These are phyloP conservation scores for Smittia sp. DNA, from an alignment of 2,888 invertebrate genomes.

Conservation along the genomic window DNA sequence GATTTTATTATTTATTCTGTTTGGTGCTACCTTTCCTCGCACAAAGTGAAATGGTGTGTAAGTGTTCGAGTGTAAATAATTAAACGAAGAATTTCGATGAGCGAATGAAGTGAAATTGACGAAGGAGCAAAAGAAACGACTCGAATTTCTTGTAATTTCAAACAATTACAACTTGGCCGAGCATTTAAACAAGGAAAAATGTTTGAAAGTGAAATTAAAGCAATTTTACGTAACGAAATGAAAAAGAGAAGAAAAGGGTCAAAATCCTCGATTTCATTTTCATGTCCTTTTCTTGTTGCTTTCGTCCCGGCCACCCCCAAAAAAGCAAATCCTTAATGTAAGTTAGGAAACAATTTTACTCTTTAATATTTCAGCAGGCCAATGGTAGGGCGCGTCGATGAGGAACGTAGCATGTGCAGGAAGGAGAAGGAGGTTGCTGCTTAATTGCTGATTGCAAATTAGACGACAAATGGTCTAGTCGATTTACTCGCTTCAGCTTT, in stretches of 20 bases:
- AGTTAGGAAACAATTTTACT: not conserved
- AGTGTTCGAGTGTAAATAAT: slow-evolving; percentile 36
- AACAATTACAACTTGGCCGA: slow-evolving; percentile 33
- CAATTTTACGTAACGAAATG: slow-evolving; percentile 25
- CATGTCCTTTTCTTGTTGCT: slow-evolving; percentile 23
- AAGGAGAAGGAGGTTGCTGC: too few relatives aligned
- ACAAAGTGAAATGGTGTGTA: slow-evolving; percentile 11
- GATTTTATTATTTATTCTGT: slow-evolving; percentile 4
- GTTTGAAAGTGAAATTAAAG: slow-evolving; percentile 32
- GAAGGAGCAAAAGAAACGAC: not conserved
- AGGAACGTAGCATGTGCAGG: too few relatives aligned
- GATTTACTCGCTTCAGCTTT: too few relatives aligned
- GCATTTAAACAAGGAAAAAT: slow-evolving; percentile 14
- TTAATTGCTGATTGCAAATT: too few relatives aligned
- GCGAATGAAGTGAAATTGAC: not conserved
- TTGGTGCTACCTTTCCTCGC: not conserved
- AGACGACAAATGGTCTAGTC: too few relatives aligned
- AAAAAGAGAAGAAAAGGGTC: slow-evolving; percentile 30
- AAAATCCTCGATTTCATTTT: slow-evolving; percentile 13
- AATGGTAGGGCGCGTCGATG: not conserved
- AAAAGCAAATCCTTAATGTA: slow-evolving; percentile 34
- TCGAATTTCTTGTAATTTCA: slow-evolving; percentile 21
- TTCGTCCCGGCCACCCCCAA: slow-evolving; percentile 1
- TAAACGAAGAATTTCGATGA: slow-evolving; percentile 34
- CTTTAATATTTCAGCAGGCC: not conserved